phyloP scores from a whole-genome alignment of 2,797 vertebrate species.

The Iguana delicatissima region DNA sequence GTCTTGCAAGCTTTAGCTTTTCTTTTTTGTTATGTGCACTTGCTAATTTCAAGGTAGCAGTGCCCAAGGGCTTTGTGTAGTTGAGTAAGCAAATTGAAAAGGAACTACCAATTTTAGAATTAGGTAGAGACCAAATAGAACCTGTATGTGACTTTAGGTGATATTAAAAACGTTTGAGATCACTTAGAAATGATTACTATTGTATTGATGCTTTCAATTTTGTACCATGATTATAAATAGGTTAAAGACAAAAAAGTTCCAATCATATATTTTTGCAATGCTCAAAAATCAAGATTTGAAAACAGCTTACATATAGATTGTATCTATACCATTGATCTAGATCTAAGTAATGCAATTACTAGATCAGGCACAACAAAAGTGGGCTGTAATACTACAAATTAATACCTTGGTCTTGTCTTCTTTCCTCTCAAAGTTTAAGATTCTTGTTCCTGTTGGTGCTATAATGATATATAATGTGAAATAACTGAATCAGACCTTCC shows the following conservation, averaged over 20 bases:
- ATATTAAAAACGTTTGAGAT: conserved; percentile 15
- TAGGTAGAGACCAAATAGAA: neutral
- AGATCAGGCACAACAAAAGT: neutral
- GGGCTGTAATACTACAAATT: neutral
- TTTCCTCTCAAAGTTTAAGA: too few species aligned
- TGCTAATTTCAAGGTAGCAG: conserved; percentile 16
- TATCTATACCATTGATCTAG: conserved; percentile 20
- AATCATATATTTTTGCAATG: conserved; percentile 47
- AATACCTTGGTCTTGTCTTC: too few species aligned
- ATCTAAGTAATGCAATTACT: neutral
- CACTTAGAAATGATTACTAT: conserved; percentile 8
- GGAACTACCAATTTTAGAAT: neutral
- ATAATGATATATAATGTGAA: too few species aligned
- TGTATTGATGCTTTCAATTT: conserved; percentile 53
- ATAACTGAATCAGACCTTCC: too few species aligned
- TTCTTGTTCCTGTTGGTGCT: too few species aligned
- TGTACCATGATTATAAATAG: conserved; percentile 26
- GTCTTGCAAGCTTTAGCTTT: neutral
- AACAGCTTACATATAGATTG: conserved; percentile 32
- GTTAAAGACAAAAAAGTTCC: conserved; percentile 27
- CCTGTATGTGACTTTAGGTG: neutral
- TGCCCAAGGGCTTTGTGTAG: neutral
- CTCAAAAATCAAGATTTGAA: conserved; percentile 49
- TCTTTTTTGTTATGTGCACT: conserved; percentile 26
- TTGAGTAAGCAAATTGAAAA: conserved; percentile 21